These are phyloP conservation scores for Talpa occidentalis DNA, from an alignment of 2,113 vertebrate species.

Conservation along the genomic window DNA sequence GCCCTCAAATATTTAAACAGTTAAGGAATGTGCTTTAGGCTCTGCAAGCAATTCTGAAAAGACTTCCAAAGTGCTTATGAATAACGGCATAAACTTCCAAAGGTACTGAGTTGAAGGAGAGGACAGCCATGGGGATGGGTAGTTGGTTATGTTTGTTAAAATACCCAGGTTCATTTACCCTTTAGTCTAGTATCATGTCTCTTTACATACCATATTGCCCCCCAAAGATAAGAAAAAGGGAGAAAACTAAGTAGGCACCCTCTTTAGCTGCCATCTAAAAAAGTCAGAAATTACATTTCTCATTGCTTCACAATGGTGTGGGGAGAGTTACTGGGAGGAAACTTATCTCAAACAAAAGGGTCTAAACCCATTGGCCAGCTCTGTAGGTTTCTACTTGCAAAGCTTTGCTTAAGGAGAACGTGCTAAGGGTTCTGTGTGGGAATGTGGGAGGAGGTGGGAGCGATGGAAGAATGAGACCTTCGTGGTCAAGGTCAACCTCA, in stretches of 20 bases:
- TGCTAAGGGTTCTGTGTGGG: no score
- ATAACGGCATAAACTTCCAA: background rate
- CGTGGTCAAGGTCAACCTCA: background rate
- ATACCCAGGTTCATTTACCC: background rate
- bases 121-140: rapidly evolving
- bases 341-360: background rate
- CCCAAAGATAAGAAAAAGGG: background rate
- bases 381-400: background rate
- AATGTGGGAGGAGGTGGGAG: rapidly evolving
- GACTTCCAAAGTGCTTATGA: background rate
- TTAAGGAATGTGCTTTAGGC: conserved; percentile 7
- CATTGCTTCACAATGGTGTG: background rate
- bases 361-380: background rate
- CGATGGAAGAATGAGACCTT: background rate
- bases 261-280: background rate
- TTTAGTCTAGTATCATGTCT: background rate
- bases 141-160: background rate
- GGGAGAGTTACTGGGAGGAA: background rate
- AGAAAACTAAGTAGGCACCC: rapidly evolving
- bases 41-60: background rate
- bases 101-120: background rate
- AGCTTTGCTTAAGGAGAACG: background rate
- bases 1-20: background rate
- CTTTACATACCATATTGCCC: background rate
- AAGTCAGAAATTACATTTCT: rapidly evolving